phyloP scores from a whole-genome alignment of 2,797 vertebrate genomes.

The Acanthurus tractus region DNA sequence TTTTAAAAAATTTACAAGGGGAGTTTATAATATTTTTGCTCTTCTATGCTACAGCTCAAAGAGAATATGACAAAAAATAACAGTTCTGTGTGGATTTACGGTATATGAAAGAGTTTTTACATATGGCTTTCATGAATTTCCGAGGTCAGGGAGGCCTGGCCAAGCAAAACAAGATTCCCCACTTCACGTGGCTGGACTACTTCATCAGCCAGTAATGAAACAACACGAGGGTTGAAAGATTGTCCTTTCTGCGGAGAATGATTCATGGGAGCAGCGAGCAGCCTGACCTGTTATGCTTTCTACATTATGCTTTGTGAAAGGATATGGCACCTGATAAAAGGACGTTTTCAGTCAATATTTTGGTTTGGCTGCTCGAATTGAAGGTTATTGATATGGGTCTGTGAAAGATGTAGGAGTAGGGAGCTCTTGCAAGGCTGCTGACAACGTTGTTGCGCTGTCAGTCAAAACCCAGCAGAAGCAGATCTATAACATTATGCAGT shows the following conservation, averaged over 20 bases:
- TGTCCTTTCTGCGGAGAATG: slow-evolving; percentile 56
- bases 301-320: slow-evolving; percentile 66
- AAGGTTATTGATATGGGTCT: slow-evolving; percentile 57
- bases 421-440: slow-evolving; percentile 49
- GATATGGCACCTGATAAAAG: slow-evolving; percentile 70
- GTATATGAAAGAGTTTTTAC: slow-evolving; percentile 72
- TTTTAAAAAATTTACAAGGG: slow-evolving; percentile 63
- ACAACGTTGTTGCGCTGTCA: slow-evolving; percentile 66
- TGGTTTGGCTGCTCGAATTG: slow-evolving; percentile 43
- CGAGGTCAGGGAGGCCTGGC: slow-evolving; percentile 66
- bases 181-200: slow-evolving; percentile 72
- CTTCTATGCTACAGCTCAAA: slow-evolving; percentile 50
- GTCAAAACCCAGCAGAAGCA: slow-evolving; percentile 63
- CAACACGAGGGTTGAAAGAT: slow-evolving; percentile 73
- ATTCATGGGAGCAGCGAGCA: slow-evolving; percentile 63
- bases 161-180: slow-evolving; percentile 81
- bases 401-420: slow-evolving; percentile 44
- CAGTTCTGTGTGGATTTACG: slow-evolving; percentile 72
- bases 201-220: slow-evolving; percentile 83
- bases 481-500: slow-evolving; percentile 66
- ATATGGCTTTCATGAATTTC: slow-evolving; percentile 72
- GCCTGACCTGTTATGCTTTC: slow-evolving; percentile 69
- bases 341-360: slow-evolving; percentile 58
- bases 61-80: slow-evolving; percentile 72
- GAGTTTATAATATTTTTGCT: slow-evolving; percentile 69